Base-by-base conservation (phyloP, 2,888 invertebrate species). In the Capitulum mitella region DNA sequence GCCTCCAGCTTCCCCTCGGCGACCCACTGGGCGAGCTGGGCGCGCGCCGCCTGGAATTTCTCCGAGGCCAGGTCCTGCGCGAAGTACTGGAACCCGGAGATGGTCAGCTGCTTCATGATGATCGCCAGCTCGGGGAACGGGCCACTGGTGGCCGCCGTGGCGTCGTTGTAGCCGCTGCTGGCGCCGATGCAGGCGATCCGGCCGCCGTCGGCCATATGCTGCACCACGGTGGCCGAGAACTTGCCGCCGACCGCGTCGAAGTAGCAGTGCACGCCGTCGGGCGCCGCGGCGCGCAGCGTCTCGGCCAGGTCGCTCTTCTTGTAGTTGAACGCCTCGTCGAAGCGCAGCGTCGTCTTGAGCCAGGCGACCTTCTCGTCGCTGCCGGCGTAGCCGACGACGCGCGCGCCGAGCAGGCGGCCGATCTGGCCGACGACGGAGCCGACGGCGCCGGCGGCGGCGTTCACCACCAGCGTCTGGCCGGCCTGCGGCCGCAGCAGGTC, bases 401-500 rank as follows among this genome's bases (percentile, higher is more conserved):
- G 88, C 82, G 91, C 90, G 19, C 84, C 85, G 85, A 90, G 87
- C 77, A 90, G 88, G 86, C 92, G 93, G 0, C 90, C 93, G 81
- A 93, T 91, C 87, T 93, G 93, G 1, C 93, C 93, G 37, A 92
- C 93, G 77, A 91, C 88, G 79, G 89, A 90, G 12, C 93, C 93
- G 26, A 93, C 92, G 58, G 92, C 93, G 34, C 93, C 93, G 37
- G 91, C 93, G 26, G 93, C 93, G 90, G 90, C 85, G 46, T 46
- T 75, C 43, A 75, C 75, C 43, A 75, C 75, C 46, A 75, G 10
- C n/a, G 75, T 75, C 43, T 75, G 43, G 43, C 75, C 75, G 16
- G n/a, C 5, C 12, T 26, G 75, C 75, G 75, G 75, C n/a, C 46
- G 75, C 75, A 75, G 75, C 5, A 75, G n/a, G 43, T 75, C 46